A percentile compares a stretch with the other conserved stretches of the same genome.
Conservation (phyloP, 1,140 invertebrate species). For the Papilio glaucus region DNA sequence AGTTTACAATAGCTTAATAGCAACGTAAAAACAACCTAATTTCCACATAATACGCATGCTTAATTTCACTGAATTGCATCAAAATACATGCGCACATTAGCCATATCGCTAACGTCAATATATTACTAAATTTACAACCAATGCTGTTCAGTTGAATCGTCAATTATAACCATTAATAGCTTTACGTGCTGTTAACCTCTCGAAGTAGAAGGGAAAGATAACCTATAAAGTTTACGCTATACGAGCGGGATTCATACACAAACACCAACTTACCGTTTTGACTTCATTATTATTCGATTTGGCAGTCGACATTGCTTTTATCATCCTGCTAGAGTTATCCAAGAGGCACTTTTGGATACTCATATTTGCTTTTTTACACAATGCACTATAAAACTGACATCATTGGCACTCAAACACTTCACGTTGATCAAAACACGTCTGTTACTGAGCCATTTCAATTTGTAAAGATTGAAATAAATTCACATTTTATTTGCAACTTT, state of each 20-base stretch:
- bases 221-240: slow-evolving; percentile 54
- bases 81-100: slow-evolving; percentile 24
- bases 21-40: slow-evolving; percentile 27
- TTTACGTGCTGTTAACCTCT: slow-evolving; percentile 33
- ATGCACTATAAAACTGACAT: slow-evolving; percentile 68
- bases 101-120: slow-evolving; percentile 19
- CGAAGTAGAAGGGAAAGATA: slow-evolving; percentile 47
- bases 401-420: slow-evolving; percentile 59
- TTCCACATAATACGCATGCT: slow-evolving; percentile 3
- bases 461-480: slow-evolving; percentile 49
- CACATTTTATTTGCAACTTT: slow-evolving; percentile 62
- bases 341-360: slow-evolving; percentile 81
- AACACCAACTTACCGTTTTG: slow-evolving; percentile 68
- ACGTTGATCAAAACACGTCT: slow-evolving; percentile 53
- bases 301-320: slow-evolving; percentile 78
- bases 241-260: slow-evolving; percentile 38
- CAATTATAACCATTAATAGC: slow-evolving; percentile 35
- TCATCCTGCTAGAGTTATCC: slow-evolving; percentile 81
- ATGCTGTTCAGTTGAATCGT: slow-evolving; percentile 27
- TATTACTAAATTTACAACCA: slow-evolving; percentile 26
- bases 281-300: slow-evolving; percentile 73
- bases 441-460: slow-evolving; percentile 53
- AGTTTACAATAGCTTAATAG: background rate
- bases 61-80: slow-evolving; percentile 28
- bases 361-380: slow-evolving; percentile 64